These are phyloP conservation scores for Capreolus pygargus DNA, from an alignment of 2,113 vertebrate genomes.

Conservation along the genomic window DNA sequence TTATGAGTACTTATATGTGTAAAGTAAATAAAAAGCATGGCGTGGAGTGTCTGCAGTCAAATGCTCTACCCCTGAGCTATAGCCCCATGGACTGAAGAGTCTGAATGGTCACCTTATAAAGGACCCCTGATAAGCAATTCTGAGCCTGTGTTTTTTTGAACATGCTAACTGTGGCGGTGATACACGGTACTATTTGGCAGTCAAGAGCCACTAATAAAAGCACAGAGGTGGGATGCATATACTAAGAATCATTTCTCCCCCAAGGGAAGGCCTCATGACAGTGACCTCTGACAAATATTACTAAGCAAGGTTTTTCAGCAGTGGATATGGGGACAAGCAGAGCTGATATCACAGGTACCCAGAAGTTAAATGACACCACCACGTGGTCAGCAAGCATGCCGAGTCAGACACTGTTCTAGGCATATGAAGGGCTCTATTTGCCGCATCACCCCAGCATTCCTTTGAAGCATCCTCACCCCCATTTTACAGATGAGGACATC, in stretches of 20 bases:
- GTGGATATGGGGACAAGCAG: background rate
- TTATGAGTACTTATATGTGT: no score
- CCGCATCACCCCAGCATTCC: background rate
- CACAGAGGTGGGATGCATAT: background rate
- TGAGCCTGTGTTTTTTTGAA: background rate
- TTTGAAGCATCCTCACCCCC: background rate
- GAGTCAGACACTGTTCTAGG: background rate
- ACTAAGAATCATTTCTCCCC: background rate
- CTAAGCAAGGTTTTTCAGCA: background rate
- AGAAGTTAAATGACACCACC: background rate
- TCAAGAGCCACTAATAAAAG: background rate
- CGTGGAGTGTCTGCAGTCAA: background rate
- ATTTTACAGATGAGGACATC: background rate
- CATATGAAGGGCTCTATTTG: background rate
- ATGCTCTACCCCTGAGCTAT: no score
- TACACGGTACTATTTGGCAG: background rate
- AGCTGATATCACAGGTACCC: background rate
- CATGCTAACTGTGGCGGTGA: rapidly evolving
- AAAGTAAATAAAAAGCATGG: background rate
- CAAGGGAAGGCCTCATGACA: background rate
- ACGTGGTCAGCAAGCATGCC: background rate
- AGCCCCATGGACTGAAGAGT: background rate
- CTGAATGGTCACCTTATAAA: background rate
- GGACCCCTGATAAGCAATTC: background rate
- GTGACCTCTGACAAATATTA: background rate